These are phyloP conservation scores for Drosophila neoperkinsi DNA, from an alignment of 2,888 invertebrate species.

Conservation along the genomic window DNA sequence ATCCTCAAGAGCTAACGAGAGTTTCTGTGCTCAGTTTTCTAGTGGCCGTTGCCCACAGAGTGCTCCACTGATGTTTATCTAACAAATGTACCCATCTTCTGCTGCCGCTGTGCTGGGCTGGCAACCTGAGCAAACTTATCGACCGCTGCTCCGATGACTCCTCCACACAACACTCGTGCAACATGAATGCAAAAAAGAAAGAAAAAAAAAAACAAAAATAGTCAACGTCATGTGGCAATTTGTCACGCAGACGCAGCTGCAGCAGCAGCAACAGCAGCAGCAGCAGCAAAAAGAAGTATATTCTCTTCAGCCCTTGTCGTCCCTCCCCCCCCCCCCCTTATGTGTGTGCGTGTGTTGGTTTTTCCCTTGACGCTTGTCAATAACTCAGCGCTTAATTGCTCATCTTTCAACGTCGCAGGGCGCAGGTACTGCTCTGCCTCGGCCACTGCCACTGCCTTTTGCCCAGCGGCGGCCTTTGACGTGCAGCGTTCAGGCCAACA, in stretches of 20 bases:
- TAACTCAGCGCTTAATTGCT: constrained; percentile 82
- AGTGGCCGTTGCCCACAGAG: constrained; percentile 21
- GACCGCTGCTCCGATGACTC: constrained; percentile 39
- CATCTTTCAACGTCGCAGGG: constrained; percentile 72
- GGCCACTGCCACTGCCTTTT: constrained; percentile 8
- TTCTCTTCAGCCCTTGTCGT: background rate
- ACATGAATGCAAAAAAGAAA: constrained; percentile 27
- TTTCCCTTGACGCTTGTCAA: constrained; percentile 67
- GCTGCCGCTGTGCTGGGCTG: constrained; percentile 14
- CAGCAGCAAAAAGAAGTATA: background rate
- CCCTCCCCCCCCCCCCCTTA: background rate
- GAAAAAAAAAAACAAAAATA: constrained; percentile 19
- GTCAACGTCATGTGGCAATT: constrained; percentile 73
- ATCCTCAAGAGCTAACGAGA: constrained; percentile 37
- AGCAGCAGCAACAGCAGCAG: background rate
- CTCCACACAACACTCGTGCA: constrained; percentile 26
- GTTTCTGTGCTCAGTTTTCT: constrained; percentile 40
- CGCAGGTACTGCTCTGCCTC: constrained; percentile 16
- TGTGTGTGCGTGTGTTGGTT: constrained; percentile 16
- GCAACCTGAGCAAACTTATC: constrained; percentile 51
- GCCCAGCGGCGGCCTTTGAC: constrained; percentile 52
- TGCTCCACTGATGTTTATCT: constrained; percentile 61
- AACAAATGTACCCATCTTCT: constrained; percentile 59
- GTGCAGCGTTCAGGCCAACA: constrained; percentile 39
- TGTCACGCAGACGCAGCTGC: constrained; percentile 65